Percentiles rank a stretch among this genome's conserved stretches.
Evolutionary conservation across 2,888 invertebrate genomes (phyloP).

Genomic region (Pyrrhosoma nymphula): DNA sequence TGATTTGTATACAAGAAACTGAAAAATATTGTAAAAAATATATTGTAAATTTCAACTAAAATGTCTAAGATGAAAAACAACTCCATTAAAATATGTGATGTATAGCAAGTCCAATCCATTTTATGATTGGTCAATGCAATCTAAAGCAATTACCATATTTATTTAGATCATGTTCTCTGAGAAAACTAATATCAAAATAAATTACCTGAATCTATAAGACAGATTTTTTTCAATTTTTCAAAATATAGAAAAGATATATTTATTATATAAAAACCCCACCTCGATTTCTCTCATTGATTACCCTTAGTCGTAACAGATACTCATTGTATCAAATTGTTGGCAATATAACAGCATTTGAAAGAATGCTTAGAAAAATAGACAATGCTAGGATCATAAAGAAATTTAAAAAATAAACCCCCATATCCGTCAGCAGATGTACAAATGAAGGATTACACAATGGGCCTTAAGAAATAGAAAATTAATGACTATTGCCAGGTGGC

Average conservation of each 20-base stretch:
- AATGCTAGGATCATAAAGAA: not conserved
- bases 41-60: not conserved
- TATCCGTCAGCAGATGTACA: not conserved
- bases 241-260: slow-evolving; percentile 20
- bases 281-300: not conserved
- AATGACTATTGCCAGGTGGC: not conserved
- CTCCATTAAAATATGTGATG: slow-evolving; percentile 26
- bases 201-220: not conserved
- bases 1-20: not conserved
- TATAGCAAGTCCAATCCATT: not conserved
- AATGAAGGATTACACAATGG: not conserved
- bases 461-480: not conserved
- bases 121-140: not conserved
- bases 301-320: not conserved
- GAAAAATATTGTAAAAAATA: not conserved
- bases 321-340: not conserved
- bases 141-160: not conserved
- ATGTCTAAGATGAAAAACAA: not conserved
- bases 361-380: not conserved
- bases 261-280: not conserved
- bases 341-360: not conserved
- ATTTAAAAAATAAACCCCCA: not conserved
- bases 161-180: not conserved
- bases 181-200: slow-evolving; percentile 5
- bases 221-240: not conserved